A percentile compares a stretch with the other conserved stretches of the same genome.
These are phyloP conservation scores for Anhinga rufa DNA, from an alignment of 2,113 vertebrate genomes.

Conservation along the genomic window DNA sequence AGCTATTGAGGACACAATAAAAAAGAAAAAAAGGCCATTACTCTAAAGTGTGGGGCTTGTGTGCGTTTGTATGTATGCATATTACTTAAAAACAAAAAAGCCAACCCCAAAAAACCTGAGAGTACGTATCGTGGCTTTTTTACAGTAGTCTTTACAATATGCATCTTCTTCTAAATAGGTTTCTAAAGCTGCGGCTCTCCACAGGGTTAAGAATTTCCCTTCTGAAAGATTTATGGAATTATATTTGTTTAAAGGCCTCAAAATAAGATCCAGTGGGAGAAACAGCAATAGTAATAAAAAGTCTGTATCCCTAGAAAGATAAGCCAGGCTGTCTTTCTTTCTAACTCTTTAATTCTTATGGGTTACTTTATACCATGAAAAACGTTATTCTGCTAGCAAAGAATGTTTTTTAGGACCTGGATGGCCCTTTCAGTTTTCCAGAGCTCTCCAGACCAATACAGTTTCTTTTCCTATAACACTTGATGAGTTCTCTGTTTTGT, in stretches of 20 bases:
- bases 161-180: background rate
- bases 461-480: background rate
- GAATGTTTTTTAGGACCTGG: background rate
- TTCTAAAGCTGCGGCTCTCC: background rate
- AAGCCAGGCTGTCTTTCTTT: background rate
- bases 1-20: background rate
- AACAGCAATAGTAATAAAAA: background rate
- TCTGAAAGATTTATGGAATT: background rate
- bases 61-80: background rate
- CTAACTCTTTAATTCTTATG: slow-evolving; percentile 12
- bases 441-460: background rate
- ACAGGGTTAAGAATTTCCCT: background rate
- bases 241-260: slow-evolving; percentile 10
- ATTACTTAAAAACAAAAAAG: background rate
- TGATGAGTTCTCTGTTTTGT: background rate
- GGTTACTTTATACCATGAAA: slow-evolving; percentile 1
- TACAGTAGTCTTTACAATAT: background rate
- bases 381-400: background rate
- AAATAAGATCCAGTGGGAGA: slow-evolving; percentile 3
- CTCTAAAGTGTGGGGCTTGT: background rate
- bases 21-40: background rate
- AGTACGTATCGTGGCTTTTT: background rate
- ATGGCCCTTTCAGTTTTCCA: background rate
- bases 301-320: background rate
- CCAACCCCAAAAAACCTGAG: background rate